Evolutionary conservation across 2,113 vertebrate genomes (phyloP).

Genomic region (Melanerpes formicivorus): DNA sequence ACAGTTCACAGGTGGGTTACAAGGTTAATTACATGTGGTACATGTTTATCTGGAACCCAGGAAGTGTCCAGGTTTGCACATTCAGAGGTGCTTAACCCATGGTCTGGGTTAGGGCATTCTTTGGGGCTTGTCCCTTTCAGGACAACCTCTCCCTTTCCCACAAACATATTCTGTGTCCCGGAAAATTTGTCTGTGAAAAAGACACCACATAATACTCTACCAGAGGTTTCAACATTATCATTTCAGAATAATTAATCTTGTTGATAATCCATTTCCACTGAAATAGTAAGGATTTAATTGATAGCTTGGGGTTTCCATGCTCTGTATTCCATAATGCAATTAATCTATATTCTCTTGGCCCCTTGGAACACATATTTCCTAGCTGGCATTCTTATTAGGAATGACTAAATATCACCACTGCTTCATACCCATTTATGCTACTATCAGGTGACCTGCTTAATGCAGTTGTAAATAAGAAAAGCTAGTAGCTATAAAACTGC

Average conservation of each 20-base stretch:
- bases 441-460: constrained; percentile 32
- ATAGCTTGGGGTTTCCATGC: background rate
- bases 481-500: constrained; percentile 27
- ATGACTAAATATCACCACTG: constrained; percentile 53
- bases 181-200: background rate
- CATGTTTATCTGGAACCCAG: too few relatives aligned
- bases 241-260: constrained; percentile 21
- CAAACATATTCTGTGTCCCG: background rate
- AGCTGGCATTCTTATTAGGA: constrained; percentile 22
- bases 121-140: too few relatives aligned
- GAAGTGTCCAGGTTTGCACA: too few relatives aligned
- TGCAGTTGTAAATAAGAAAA: constrained; percentile 56
- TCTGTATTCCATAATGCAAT: background rate
- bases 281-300: background rate
- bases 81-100: too few relatives aligned
- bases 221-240: background rate
- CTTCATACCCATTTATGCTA: constrained; percentile 24
- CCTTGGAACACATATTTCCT: constrained; percentile 10
- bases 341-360: constrained; percentile 13
- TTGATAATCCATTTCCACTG: constrained; percentile 1
- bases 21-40: too few relatives aligned
- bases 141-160: background rate
- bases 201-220: background rate
- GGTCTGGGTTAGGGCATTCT: too few relatives aligned
- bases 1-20: too few relatives aligned